These are phyloP conservation scores for Drosophila sechellia DNA, from an alignment of 1,140 invertebrate species.

Conservation along the genomic window DNA sequence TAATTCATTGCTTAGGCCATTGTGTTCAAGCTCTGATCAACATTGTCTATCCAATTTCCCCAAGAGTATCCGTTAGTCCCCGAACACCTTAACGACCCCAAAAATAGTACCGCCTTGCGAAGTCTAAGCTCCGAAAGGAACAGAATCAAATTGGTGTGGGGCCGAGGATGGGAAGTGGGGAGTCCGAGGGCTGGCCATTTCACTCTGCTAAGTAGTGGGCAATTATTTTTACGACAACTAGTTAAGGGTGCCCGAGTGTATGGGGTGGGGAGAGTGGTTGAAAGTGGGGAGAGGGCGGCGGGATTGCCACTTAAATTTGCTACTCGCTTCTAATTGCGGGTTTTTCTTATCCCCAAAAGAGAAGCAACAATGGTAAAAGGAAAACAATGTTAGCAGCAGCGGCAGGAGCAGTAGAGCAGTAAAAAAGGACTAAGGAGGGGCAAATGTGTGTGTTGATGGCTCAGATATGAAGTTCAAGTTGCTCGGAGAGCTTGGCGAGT, in stretches of 20 bases:
- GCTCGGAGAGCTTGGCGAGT: slow-evolving; percentile 44
- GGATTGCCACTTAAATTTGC: slow-evolving; percentile 66
- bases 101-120: not conserved
- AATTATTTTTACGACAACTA: slow-evolving; percentile 83
- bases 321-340: slow-evolving; percentile 71
- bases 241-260: slow-evolving; percentile 62
- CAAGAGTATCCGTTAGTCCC: slow-evolving; percentile 1
- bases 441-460: slow-evolving; percentile 66
- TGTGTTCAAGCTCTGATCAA: not conserved
- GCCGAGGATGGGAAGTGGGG: not conserved
- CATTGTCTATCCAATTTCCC: not conserved
- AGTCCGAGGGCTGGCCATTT: slow-evolving; percentile 58
- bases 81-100: slow-evolving; percentile 6
- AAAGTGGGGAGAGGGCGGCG: not conserved
- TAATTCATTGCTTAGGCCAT: no score
- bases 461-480: slow-evolving; percentile 68
- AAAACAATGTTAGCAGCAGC: slow-evolving; percentile 59
- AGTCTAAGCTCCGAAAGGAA: not conserved
- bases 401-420: not conserved
- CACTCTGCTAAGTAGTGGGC: slow-evolving; percentile 76
- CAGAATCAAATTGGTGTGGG: not conserved
- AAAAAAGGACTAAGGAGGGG: slow-evolving; percentile 31
- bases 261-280: slow-evolving; percentile 7
- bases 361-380: slow-evolving; percentile 43
- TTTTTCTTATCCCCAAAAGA: slow-evolving; percentile 46